Evolutionary conservation across 2,797 vertebrate species (phyloP).

Genomic region (Anolis apletophallus): DNA sequence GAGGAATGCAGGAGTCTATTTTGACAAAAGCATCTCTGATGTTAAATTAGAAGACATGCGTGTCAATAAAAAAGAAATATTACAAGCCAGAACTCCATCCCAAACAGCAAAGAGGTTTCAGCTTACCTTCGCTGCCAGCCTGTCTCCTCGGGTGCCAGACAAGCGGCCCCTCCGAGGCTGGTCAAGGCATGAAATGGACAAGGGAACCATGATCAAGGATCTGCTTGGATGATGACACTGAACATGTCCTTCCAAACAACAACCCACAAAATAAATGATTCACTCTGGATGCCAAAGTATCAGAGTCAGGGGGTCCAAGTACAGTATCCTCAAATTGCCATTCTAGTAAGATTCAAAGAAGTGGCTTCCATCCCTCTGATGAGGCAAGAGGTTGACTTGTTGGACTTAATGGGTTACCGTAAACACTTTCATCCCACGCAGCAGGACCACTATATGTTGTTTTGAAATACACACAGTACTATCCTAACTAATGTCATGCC

Average conservation of each 20-base stretch:
- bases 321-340: neutral
- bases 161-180: constrained; percentile 76
- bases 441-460: neutral
- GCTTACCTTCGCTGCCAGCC: constrained; percentile 86
- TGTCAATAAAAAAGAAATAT: constrained; percentile 66
- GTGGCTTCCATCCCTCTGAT: neutral
- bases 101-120: constrained; percentile 77
- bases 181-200: constrained; percentile 81
- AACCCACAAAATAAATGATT: neutral
- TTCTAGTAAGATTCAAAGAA: neutral
- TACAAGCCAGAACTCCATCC: constrained; percentile 63
- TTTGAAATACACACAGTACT: neutral
- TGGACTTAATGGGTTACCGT: neutral
- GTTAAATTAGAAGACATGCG: constrained; percentile 78
- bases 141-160: constrained; percentile 79
- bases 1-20: constrained; percentile 76
- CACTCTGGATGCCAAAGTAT: neutral
- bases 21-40: constrained; percentile 76
- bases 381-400: neutral
- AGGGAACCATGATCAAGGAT: constrained; percentile 72
- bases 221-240: constrained; percentile 26
- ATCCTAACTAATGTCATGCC: neutral
- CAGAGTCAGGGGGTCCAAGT: neutral
- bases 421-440: neutral
- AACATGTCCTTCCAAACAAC: constrained; percentile 24